These are phyloP conservation scores for Temnopleurus reevesii DNA, from an alignment of 53 echinoderm and acorn worm genomes.

Conservation along the genomic window DNA sequence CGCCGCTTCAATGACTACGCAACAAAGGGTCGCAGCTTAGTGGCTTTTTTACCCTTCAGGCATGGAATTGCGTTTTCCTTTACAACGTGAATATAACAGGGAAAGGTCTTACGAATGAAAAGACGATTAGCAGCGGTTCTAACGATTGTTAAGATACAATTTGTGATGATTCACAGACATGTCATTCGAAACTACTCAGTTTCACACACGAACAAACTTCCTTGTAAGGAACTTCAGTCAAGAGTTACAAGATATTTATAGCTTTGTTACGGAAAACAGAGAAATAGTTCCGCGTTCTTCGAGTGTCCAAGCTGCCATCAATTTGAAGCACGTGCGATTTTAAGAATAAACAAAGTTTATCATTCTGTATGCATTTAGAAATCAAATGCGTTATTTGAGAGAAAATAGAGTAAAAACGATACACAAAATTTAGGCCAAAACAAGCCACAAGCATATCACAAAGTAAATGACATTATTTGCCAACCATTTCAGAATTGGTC, in stretches of 20 bases:
- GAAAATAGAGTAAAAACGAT: no score
- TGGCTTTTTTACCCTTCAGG: neutral
- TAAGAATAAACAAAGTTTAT: neutral
- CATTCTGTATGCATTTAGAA: no score
- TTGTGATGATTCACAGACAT: constrained; percentile 27
- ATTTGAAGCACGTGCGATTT: neutral
- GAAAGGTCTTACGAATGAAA: neutral
- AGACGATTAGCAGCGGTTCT: constrained; percentile 21
- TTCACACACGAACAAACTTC: neutral
- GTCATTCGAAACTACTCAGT: constrained; percentile 25
- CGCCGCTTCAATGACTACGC: constrained; percentile 19
- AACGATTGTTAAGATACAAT: constrained; percentile 7
- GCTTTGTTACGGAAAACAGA: neutral
- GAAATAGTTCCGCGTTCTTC: neutral
- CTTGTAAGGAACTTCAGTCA: neutral
- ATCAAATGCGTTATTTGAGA: no score
- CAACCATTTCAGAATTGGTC: no score
- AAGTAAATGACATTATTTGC: no score
- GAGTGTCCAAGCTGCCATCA: neutral
- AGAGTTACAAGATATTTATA: neutral
- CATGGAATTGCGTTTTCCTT: constrained; percentile 21
- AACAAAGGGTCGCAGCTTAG: constrained; percentile 27
- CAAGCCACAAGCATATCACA: no score
- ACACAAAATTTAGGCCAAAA: no score
- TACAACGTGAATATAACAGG: neutral